Percentiles rank a stretch among this genome's conserved stretches.
Evolutionary conservation across 2,113 vertebrate genomes (phyloP).

Genomic region (Callopanchax toddi): DNA sequence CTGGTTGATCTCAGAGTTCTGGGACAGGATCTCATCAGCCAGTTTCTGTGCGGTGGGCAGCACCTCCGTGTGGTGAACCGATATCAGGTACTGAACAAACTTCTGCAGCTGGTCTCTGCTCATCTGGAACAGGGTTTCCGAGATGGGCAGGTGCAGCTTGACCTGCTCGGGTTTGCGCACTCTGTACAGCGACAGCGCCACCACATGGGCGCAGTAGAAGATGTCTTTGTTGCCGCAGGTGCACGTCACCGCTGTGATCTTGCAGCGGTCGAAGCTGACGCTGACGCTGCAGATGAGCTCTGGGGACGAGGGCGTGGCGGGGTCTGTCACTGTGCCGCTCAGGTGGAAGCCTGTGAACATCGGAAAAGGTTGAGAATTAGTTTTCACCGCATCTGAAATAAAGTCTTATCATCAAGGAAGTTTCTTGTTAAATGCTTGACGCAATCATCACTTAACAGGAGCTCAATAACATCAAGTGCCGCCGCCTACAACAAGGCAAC

Average conservation of each 20-base stretch:
- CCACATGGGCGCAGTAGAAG: slow-evolving; percentile 98
- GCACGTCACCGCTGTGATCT: slow-evolving; percentile 99
- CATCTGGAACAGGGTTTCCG: slow-evolving; percentile 99
- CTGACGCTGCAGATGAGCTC: slow-evolving; percentile 97
- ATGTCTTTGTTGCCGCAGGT: slow-evolving; percentile 99
- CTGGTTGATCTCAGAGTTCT: slow-evolving; percentile 99
- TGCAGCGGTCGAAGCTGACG: slow-evolving; percentile 99
- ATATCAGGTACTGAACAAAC: slow-evolving; percentile 99
- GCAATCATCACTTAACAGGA: too few species aligned
- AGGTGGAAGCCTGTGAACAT: slow-evolving; percentile 89
- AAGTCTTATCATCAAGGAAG: background rate
- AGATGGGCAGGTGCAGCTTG: slow-evolving; percentile 99
- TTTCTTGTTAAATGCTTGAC: background rate
- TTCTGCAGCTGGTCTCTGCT: slow-evolving; percentile 99
- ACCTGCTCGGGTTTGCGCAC: slow-evolving; percentile 98
- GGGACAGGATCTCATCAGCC: slow-evolving; percentile 97
- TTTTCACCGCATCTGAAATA: too few species aligned
- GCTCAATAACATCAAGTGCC: too few species aligned
- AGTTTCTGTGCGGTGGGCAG: slow-evolving; percentile 97
- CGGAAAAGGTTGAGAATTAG: background rate
- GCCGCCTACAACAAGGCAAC: background rate
- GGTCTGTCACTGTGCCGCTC: slow-evolving; percentile 97
- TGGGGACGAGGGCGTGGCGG: slow-evolving; percentile 90
- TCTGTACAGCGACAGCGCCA: slow-evolving; percentile 96
- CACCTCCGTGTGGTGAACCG: slow-evolving; percentile 98